Evolutionary conservation across 2,113 vertebrate genomes (phyloP).

Genomic region (Cololabis saira): DNA sequence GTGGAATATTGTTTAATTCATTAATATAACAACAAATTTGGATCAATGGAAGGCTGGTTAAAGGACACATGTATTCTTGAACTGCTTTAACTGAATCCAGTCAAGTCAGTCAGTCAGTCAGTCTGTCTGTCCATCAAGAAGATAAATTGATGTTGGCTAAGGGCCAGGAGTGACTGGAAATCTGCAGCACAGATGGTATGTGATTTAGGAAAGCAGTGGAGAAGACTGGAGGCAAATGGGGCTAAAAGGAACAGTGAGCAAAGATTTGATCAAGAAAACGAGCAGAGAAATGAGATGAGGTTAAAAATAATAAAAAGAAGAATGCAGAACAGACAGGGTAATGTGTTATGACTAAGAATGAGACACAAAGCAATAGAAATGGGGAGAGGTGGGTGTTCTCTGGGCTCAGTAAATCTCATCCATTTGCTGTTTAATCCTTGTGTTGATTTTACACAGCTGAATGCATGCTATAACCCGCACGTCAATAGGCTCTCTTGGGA

Average conservation of each 20-base stretch:
- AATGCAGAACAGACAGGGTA: conserved; percentile 1
- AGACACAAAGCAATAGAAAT: conserved; percentile 1
- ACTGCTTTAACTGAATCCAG: conserved; percentile 18
- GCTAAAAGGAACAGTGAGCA: neutral
- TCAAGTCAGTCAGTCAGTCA: conserved; percentile 48
- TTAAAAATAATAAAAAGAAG: conserved; percentile 12
- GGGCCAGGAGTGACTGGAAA: conserved; percentile 43
- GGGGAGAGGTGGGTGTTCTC: conserved; percentile 21
- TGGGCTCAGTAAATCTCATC: conserved; percentile 53
- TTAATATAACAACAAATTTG: conserved; percentile 3
- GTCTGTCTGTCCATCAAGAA: conserved; percentile 50
- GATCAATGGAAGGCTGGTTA: neutral
- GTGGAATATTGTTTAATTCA: neutral
- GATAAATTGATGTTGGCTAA: conserved; percentile 59
- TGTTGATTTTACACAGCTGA: conserved; percentile 77
- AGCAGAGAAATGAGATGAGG: conserved; percentile 22
- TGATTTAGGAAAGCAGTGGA: conserved; percentile 32
- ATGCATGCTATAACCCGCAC: conserved; percentile 59
- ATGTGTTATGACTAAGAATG: conserved; percentile 10
- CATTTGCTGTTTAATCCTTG: conserved; percentile 69
- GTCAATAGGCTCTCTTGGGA: conserved; percentile 63
- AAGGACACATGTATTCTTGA: conserved; percentile 4
- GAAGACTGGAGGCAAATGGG: neutral
- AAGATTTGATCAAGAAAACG: conserved; percentile 23
- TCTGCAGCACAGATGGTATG: neutral